phyloP scores from a whole-genome alignment of 2,888 invertebrate genomes.

The Rhagonycha lutea region DNA sequence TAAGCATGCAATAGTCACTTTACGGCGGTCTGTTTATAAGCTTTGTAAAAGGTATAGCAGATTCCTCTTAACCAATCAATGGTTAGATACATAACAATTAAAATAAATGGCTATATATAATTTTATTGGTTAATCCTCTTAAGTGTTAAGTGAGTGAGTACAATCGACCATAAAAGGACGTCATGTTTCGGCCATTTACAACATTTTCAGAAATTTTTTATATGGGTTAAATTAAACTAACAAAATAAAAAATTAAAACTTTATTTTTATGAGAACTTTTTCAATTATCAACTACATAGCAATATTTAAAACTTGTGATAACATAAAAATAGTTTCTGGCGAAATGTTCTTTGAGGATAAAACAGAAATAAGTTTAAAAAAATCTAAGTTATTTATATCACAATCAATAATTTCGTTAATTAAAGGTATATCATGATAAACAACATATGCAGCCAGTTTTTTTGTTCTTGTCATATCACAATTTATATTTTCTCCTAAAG shows the following conservation, averaged over 20 bases:
- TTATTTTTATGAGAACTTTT: neutral
- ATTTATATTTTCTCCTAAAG: conserved; percentile 53
- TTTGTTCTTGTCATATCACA: neutral
- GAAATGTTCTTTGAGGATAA: conserved; percentile 10
- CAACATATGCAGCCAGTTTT: neutral
- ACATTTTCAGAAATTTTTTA: too few species aligned
- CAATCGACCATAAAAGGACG: too few species aligned
- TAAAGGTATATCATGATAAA: neutral
- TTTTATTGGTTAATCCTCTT: too few species aligned
- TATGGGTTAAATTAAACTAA: too few species aligned
- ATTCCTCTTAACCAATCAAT: too few species aligned
- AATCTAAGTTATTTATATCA: conserved; percentile 42
- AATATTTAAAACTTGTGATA: conserved; percentile 7
- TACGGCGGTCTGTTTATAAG: too few species aligned
- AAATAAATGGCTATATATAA: too few species aligned
- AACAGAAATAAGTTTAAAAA: conserved; percentile 35
- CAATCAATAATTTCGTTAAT: conserved; percentile 26
- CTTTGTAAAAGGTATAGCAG: too few species aligned
- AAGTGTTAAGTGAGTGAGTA: too few species aligned
- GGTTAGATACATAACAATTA: too few species aligned
- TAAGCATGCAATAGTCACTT: too few species aligned
- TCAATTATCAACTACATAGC: neutral
- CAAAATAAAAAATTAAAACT: neutral
- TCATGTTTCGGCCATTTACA: too few species aligned
- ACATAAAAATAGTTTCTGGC: conserved; percentile 16